Percentiles rank a stretch among this genome's conserved stretches.
Conservation (phyloP, 2,113 vertebrate species). For the Barbus barbus region DNA sequence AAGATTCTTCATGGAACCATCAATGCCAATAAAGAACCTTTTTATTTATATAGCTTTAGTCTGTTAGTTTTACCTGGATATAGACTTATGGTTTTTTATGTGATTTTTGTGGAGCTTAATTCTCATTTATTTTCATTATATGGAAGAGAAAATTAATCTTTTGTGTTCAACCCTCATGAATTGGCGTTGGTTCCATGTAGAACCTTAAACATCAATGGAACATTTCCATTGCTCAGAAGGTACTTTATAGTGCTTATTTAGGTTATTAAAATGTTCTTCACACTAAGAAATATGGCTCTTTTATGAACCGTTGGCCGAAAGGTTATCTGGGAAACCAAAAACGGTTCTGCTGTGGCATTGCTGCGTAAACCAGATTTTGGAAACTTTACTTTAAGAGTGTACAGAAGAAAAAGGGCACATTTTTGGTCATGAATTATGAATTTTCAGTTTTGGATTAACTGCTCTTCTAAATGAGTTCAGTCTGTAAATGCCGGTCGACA, state of each 20-base stretch:
- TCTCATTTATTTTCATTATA: background rate
- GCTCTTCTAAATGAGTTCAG: background rate
- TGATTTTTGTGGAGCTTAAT: background rate
- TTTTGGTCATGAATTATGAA: background rate
- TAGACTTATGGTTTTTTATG: background rate
- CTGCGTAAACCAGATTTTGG: background rate
- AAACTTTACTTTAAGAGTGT: no score
- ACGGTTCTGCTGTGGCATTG: background rate
- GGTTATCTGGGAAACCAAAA: background rate
- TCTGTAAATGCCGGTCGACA: background rate
- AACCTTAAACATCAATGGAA: background rate
- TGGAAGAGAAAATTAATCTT: background rate
- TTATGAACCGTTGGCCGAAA: background rate
- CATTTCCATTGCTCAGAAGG: no score
- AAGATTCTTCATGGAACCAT: background rate
- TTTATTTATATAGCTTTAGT: no score
- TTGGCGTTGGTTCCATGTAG: no score
- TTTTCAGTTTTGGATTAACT: background rate
- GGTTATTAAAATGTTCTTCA: background rate
- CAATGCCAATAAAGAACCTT: background rate
- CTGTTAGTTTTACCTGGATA: background rate
- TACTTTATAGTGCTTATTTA: background rate
- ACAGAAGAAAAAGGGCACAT: background rate
- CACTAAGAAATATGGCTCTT: background rate
- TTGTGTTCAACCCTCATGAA: background rate